Percentiles rank a stretch among this genome's conserved stretches.
phyloP scores from a whole-genome alignment of 2,797 vertebrate genomes.

The Pyrocephalus nanus region DNA sequence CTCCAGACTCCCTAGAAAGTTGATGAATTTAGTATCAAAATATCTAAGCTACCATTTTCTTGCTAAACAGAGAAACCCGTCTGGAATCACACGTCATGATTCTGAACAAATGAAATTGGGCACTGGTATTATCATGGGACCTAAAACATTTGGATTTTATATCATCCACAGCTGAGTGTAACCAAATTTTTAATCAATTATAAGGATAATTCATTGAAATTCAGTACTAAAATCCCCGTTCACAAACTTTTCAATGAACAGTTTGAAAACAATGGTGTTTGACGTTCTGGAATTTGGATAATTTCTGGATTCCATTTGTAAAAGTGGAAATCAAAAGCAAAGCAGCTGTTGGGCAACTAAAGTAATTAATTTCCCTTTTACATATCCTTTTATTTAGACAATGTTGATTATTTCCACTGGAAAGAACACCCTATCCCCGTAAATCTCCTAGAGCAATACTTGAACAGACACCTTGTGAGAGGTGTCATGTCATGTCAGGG shows the following conservation, averaged over 20 bases:
- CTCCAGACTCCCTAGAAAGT: neutral
- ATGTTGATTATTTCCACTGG: neutral
- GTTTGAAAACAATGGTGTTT: neutral
- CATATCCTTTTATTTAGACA: neutral
- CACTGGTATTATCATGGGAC: neutral
- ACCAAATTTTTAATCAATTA: neutral
- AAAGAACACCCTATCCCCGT: neutral
- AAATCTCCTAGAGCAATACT: neutral
- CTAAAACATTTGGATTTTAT: neutral
- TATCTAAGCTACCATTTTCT: neutral
- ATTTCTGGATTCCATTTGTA: neutral
- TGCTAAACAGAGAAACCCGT: neutral
- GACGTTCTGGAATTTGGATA: neutral
- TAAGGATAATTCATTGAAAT: neutral
- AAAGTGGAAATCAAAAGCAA: neutral
- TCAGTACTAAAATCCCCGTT: neutral
- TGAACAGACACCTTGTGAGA: neutral
- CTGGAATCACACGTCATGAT: rapidly evolving
- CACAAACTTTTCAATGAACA: neutral
- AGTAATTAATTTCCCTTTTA: neutral
- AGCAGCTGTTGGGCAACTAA: neutral
- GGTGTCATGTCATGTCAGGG: neutral
- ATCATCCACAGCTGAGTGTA: neutral
- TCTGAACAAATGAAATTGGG: neutral
- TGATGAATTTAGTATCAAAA: neutral